These are phyloP conservation scores for Spea multiplicata DNA, from an alignment of 2,113 vertebrate genomes.

Conservation along the genomic window DNA sequence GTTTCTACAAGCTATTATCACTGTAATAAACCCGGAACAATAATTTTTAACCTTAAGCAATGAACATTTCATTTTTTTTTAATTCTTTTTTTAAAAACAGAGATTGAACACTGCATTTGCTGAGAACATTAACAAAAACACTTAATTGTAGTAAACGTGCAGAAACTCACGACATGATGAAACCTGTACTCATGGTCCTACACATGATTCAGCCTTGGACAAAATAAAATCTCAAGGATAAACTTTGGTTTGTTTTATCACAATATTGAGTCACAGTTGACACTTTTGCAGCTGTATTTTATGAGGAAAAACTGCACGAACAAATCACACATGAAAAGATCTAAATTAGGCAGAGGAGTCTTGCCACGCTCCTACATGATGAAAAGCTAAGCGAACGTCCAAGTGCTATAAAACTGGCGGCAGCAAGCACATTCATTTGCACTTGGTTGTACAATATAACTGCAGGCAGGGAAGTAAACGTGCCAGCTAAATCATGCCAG, in stretches of 20 bases:
- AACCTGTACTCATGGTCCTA: background rate
- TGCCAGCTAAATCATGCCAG: background rate
- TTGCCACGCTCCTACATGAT: background rate
- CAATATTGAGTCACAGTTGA: background rate
- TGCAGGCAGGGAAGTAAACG: background rate
- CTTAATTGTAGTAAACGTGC: background rate
- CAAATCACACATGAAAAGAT: background rate
- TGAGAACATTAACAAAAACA: background rate
- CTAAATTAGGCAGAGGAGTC: background rate
- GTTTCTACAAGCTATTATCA: no score
- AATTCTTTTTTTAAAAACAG: no score
- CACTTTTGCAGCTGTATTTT: background rate
- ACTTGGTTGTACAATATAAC: background rate
- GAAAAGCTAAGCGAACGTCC: background rate
- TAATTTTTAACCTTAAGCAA: no score
- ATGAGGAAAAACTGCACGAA: background rate
- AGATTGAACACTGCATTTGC: no score
- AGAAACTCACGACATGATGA: background rate
- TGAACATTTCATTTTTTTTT: no score
- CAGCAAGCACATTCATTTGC: background rate
- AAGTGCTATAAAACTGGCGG: background rate
- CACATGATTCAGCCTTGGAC: background rate
- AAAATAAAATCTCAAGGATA: slow-evolving; percentile 1
- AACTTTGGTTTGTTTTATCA: background rate
- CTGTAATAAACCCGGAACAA: no score